A percentile compares a stretch with the other conserved stretches of the same genome.
Conservation (phyloP, 2,797 vertebrate genomes). For the Alca torda region DNA sequence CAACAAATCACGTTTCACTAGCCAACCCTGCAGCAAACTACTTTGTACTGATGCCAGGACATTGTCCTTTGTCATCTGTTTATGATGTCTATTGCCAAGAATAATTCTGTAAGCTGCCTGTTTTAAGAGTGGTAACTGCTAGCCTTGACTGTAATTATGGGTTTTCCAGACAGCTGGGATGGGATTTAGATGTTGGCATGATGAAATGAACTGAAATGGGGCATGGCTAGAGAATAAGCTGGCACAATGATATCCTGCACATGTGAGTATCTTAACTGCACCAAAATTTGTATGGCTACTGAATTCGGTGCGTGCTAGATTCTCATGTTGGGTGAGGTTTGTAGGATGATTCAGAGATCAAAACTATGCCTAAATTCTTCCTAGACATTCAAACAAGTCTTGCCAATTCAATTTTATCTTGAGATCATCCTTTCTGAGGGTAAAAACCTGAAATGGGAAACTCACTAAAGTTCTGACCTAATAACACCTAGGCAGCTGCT, state of each 20-base stretch:
- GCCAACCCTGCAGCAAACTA: background rate
- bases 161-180: background rate
- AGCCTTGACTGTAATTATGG: background rate
- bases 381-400: background rate
- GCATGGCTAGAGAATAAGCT: background rate
- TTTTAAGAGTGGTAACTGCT: background rate
- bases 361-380: background rate
- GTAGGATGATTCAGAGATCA: background rate
- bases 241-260: background rate
- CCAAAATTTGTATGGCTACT: background rate
- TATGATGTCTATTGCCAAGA: background rate
- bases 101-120: background rate
- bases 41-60: background rate
- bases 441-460: background rate
- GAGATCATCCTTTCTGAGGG: background rate
- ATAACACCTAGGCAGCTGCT: accelerated
- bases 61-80: background rate
- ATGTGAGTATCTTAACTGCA: background rate
- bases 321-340: background rate
- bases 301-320: background rate
- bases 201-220: background rate
- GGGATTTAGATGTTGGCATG: background rate
- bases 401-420: background rate
- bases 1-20: background rate
- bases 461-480: background rate